phyloP scores from a whole-genome alignment of 2,113 vertebrate genomes.

The Rhabdornis inornatus region DNA sequence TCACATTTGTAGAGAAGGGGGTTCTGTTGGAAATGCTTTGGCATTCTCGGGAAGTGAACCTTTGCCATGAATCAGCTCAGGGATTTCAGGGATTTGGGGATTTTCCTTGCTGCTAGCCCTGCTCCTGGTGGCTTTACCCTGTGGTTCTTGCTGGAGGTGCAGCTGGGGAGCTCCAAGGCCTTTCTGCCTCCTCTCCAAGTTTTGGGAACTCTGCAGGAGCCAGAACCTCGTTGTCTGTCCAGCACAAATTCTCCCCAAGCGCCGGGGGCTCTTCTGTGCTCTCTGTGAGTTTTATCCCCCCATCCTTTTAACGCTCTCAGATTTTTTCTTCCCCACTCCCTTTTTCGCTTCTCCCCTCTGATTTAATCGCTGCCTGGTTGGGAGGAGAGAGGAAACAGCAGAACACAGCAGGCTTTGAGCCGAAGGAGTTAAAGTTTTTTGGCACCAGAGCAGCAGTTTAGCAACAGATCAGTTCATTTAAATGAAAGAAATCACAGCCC shows the following conservation, averaged over 20 bases:
- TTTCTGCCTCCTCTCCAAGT: not conserved
- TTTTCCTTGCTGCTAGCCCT: not conserved
- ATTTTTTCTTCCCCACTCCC: not conserved
- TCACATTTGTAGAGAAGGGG: not conserved
- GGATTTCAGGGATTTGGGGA: not conserved
- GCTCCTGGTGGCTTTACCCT: not conserved
- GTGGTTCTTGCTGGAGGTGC: not conserved
- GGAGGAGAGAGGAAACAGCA: not conserved
- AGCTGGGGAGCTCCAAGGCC: not conserved
- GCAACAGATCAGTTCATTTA: conserved; percentile 83
- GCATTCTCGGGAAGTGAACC: conserved; percentile 19
- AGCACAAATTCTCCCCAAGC: not conserved
- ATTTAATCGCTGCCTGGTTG: not conserved
- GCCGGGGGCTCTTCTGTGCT: conserved; percentile 15
- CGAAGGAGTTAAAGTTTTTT: conserved; percentile 72
- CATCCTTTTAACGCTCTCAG: not conserved
- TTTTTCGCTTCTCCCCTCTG: conserved; percentile 44
- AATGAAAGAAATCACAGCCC: conserved; percentile 78
- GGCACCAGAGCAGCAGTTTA: conserved; percentile 70
- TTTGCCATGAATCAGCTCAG: not conserved
- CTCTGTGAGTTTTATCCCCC: not conserved
- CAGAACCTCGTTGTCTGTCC: not conserved
- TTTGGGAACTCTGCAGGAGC: not conserved
- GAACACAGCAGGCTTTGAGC: not conserved
- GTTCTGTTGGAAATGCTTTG: not conserved